phyloP scores from a whole-genome alignment of 2,888 invertebrate species.

The Drosophila trichaetosa region DNA sequence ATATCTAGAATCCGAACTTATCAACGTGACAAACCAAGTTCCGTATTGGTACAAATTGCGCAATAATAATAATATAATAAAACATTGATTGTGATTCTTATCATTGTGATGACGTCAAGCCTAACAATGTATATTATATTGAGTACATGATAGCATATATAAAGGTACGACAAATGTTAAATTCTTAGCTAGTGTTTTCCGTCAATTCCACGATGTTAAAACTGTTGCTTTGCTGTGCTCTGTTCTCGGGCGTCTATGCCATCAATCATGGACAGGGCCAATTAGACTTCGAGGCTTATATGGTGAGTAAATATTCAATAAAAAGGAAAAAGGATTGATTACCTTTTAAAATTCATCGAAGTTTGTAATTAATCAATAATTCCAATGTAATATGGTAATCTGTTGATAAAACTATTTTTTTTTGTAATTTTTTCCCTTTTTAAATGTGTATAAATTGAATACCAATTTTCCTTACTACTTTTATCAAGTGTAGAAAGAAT shows the following conservation, averaged over 20 bases:
- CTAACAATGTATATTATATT: constrained; percentile 23
- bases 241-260: constrained; percentile 29
- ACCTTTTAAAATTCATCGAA: not conserved
- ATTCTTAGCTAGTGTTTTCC: constrained; percentile 32
- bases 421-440: too few relatives aligned
- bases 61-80: not conserved
- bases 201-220: constrained; percentile 51
- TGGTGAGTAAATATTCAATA: constrained; percentile 36
- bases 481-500: accelerated
- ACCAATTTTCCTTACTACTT: too few relatives aligned
- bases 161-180: constrained; percentile 24
- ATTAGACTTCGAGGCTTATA: constrained; percentile 25
- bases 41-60: not conserved
- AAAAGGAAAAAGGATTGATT: not conserved
- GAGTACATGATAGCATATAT: constrained; percentile 31
- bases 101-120: too few relatives aligned
- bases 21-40: not conserved
- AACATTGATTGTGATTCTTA: constrained; percentile 1
- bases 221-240: constrained; percentile 41
- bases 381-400: not conserved
- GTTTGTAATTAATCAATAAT: not conserved
- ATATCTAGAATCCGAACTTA: not conserved
- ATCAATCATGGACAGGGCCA: constrained; percentile 61
- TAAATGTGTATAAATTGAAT: too few relatives aligned
- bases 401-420: too few relatives aligned